These are phyloP conservation scores for Urocynchramus pylzowi DNA, from an alignment of 2,113 vertebrate species.

Conservation along the genomic window DNA sequence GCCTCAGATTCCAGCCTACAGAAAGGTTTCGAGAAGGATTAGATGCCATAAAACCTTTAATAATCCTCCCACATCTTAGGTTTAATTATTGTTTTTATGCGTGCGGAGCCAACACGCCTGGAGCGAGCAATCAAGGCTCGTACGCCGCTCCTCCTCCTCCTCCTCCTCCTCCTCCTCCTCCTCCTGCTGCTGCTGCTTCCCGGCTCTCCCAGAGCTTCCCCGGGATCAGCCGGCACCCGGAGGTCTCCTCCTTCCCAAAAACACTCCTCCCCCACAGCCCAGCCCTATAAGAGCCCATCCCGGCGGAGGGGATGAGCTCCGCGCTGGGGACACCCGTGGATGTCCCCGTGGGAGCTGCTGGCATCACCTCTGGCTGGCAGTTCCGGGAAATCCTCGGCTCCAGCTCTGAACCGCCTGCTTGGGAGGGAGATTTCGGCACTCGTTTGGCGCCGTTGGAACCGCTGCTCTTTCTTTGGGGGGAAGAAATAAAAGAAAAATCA, in stretches of 20 bases:
- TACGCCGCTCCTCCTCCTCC: constrained; percentile 19
- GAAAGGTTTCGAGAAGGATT: constrained; percentile 62
- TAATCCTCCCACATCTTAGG: constrained; percentile 56
- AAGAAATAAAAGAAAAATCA: not conserved
- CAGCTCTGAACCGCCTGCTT: not conserved
- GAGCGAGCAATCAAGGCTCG: constrained; percentile 17
- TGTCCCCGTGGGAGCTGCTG: not conserved
- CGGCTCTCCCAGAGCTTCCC: not conserved
- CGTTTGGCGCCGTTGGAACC: not conserved
- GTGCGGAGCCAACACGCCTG: constrained; percentile 50
- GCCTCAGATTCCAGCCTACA: constrained; percentile 52
- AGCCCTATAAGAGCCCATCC: not conserved
- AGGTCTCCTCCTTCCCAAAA: not conserved
- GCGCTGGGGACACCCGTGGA: accelerated
- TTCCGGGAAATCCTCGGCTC: not conserved
- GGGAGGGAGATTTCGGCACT: not conserved
- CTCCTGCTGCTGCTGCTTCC: not conserved
- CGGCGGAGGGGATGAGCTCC: accelerated
- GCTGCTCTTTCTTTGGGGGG: not conserved
- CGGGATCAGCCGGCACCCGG: not conserved
- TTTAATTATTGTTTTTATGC: constrained; percentile 67
- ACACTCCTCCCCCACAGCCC: not conserved
- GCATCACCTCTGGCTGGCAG: not conserved
- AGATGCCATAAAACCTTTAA: constrained; percentile 63
- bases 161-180: constrained; percentile 23